Conservation (phyloP, 2,797 vertebrate genomes). For the Jordanella pulchra region DNA sequence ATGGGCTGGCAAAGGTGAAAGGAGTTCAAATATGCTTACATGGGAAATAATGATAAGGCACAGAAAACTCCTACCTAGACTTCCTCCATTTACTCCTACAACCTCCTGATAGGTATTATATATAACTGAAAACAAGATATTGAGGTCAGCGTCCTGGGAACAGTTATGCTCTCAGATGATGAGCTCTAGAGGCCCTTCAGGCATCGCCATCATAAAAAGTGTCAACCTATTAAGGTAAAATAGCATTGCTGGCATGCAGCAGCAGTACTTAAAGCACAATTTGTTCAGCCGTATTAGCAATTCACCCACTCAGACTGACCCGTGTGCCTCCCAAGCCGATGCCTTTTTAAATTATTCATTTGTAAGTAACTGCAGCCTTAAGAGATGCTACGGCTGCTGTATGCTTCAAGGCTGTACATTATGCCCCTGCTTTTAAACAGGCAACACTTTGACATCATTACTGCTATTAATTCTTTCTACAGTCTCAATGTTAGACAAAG, state of each 20-base stretch:
- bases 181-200: background rate
- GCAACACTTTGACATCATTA: slow-evolving; percentile 7
- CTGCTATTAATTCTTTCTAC: slow-evolving; percentile 23
- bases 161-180: slow-evolving; percentile 3
- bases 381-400: slow-evolving; percentile 16
- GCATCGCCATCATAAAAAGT: slow-evolving; percentile 16
- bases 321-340: slow-evolving; percentile 36
- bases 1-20: slow-evolving; percentile 7
- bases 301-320: slow-evolving; percentile 47
- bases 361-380: slow-evolving; percentile 26
- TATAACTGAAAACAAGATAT: background rate
- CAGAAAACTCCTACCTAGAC: background rate
- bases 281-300: slow-evolving; percentile 41
- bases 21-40: background rate
- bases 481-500: slow-evolving; percentile 29
- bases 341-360: slow-evolving; percentile 48
- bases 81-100: background rate
- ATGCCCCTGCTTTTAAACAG: background rate
- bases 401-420: background rate
- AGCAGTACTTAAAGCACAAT: slow-evolving; percentile 21
- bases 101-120: slow-evolving; percentile 3
- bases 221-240: slow-evolving; percentile 24
- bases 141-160: background rate
- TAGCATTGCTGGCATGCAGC: slow-evolving; percentile 8
- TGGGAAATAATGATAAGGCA: slow-evolving; percentile 31